Percentiles rank a stretch among this genome's conserved stretches.
phyloP scores from a whole-genome alignment of 2,797 vertebrate genomes.

The Myotis daubentonii region DNA sequence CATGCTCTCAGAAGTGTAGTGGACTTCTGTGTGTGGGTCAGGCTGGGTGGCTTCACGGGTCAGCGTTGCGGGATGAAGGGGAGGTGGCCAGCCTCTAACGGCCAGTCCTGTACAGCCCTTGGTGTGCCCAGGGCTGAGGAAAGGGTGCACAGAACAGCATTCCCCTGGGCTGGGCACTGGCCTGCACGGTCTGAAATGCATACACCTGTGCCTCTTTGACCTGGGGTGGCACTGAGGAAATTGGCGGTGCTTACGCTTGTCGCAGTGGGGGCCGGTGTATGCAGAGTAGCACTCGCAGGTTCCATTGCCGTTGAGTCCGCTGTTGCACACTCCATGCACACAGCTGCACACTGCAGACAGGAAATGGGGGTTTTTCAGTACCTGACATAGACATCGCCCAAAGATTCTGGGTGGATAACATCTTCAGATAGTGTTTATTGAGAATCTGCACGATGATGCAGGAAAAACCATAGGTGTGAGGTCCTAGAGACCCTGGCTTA shows the following conservation, averaged over 20 bases:
- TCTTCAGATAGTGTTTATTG: not conserved
- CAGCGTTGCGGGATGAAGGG: not conserved
- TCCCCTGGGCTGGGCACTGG: not conserved
- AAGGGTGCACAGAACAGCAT: not conserved
- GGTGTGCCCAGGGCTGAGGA: not conserved
- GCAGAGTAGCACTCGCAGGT: constrained; percentile 91
- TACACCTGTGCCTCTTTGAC: fast-evolving
- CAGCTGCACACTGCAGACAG: constrained; percentile 89
- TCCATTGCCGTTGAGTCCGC: constrained; percentile 89
- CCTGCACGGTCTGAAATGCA: not conserved
- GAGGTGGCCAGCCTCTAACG: not conserved
- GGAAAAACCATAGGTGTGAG: not conserved
- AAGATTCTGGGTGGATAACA: not conserved
- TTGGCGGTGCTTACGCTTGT: constrained; percentile 86
- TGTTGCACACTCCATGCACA: constrained; percentile 91
- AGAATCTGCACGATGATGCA: not conserved
- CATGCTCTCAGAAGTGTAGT: fast-evolving
- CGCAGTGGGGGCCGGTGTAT: constrained; percentile 90
- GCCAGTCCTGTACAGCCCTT: not conserved
- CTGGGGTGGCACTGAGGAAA: not conserved
- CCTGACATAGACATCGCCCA: not conserved
- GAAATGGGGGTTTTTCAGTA: not conserved
- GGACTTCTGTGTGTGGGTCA: not conserved
- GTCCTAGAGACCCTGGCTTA: not conserved
- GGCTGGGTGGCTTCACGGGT: too few relatives aligned